A percentile compares a stretch with the other conserved stretches of the same genome.
Evolutionary conservation across 2,888 invertebrate species (phyloP).

Genomic region (Melinopterus prodromus): DNA sequence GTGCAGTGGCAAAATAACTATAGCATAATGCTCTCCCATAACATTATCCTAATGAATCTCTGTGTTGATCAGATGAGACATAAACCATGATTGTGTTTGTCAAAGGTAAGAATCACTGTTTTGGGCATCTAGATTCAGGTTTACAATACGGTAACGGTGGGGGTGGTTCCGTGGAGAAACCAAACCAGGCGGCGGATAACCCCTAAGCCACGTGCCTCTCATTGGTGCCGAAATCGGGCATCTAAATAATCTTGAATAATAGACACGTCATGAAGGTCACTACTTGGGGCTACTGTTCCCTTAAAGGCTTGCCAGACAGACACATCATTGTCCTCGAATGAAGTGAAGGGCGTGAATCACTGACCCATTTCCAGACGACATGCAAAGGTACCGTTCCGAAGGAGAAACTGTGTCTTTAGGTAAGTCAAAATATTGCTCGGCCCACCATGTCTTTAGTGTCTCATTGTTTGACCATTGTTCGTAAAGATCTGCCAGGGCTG

Average conservation of each 20-base stretch:
- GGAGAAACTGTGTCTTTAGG: neutral
- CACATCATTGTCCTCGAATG: neutral
- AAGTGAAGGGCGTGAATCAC: neutral
- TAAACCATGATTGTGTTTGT: neutral
- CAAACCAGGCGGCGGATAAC: neutral
- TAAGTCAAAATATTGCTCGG: neutral
- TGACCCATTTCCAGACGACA: neutral
- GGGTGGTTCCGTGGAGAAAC: neutral
- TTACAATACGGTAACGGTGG: neutral
- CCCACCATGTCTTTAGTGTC: neutral
- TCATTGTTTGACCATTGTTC: neutral
- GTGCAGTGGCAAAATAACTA: too few relatives aligned
- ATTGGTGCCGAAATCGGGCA: neutral
- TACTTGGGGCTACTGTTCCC: neutral
- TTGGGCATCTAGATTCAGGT: neutral
- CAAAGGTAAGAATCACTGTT: neutral
- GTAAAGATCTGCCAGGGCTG: neutral
- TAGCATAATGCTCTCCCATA: neutral
- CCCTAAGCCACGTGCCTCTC: neutral
- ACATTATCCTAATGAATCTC: neutral
- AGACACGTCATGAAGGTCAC: neutral
- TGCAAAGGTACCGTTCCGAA: neutral
- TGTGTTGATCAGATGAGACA: neutral
- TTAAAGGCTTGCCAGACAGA: neutral
- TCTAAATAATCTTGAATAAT: conserved; percentile 4